Conservation (phyloP, 2,888 invertebrate species). For the Gordius sp. region DNA sequence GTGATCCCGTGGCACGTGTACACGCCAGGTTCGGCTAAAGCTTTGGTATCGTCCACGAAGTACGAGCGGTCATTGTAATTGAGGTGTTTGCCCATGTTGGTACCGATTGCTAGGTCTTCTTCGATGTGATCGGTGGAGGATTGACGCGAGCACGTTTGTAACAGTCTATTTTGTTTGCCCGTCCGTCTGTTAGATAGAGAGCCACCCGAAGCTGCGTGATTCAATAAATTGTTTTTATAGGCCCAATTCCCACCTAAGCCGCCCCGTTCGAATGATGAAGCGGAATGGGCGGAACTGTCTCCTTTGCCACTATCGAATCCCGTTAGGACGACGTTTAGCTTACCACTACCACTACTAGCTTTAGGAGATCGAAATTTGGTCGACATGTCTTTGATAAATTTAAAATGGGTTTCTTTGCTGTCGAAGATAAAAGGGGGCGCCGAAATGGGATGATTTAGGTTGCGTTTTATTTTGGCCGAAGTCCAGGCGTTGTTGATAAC, state of each 20-base stretch:
- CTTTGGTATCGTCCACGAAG: background rate
- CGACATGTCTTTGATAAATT: too few relatives aligned
- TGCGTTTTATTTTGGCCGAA: background rate
- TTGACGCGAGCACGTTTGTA: background rate
- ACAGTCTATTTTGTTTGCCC: background rate
- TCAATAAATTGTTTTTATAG: too few relatives aligned
- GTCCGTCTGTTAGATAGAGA: too few relatives aligned
- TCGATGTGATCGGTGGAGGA: background rate
- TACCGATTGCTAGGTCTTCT: too few relatives aligned
- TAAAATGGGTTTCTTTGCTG: too few relatives aligned
- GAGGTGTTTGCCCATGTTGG: background rate
- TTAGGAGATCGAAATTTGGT: background rate
- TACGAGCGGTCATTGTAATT: background rate
- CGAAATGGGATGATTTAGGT: too few relatives aligned
- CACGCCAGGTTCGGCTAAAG: background rate
- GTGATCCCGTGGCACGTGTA: background rate
- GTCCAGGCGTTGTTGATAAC: conserved; percentile 7
- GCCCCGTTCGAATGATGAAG: background rate
- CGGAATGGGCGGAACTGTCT: background rate
- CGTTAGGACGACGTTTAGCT: background rate
- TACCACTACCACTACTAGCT: background rate
- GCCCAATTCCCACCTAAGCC: too few relatives aligned
- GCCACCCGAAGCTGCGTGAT: too few relatives aligned
- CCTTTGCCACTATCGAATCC: background rate
- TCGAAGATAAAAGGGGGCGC: too few relatives aligned